phyloP scores from a whole-genome alignment of 2,113 vertebrate species.

The Bombycilla garrulus region DNA sequence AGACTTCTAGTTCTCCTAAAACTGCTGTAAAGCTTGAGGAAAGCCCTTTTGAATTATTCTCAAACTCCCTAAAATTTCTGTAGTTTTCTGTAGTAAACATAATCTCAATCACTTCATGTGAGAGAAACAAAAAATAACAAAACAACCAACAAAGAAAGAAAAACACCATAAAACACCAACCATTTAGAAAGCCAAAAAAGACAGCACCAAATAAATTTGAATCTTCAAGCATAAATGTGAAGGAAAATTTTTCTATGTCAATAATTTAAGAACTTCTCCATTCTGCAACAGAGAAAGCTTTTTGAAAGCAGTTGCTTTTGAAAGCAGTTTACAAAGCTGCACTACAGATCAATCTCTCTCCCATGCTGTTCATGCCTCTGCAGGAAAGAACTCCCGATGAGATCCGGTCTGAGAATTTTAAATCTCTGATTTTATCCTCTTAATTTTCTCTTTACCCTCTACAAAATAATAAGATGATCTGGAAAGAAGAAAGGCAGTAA shows the following conservation, averaged over 20 bases:
- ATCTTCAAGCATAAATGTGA: neutral
- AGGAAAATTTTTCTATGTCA: neutral
- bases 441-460: neutral
- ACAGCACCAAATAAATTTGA: accelerated
- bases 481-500: neutral
- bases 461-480: neutral
- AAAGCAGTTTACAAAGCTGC: neutral
- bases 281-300: neutral
- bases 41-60: neutral
- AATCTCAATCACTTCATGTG: neutral
- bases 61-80: neutral
- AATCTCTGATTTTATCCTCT: neutral
- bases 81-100: neutral
- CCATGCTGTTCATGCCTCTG: neutral
- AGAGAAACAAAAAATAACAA: accelerated
- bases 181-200: neutral
- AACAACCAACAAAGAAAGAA: neutral
- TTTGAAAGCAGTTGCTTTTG: neutral
- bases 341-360: neutral
- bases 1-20: neutral
- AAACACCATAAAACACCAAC: no score
- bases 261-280: neutral
- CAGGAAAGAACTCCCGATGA: neutral
- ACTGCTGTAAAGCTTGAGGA: neutral
- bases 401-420: neutral